phyloP scores from a whole-genome alignment of 1,140 invertebrate genomes.

The Caenorhabditis remanei region DNA sequence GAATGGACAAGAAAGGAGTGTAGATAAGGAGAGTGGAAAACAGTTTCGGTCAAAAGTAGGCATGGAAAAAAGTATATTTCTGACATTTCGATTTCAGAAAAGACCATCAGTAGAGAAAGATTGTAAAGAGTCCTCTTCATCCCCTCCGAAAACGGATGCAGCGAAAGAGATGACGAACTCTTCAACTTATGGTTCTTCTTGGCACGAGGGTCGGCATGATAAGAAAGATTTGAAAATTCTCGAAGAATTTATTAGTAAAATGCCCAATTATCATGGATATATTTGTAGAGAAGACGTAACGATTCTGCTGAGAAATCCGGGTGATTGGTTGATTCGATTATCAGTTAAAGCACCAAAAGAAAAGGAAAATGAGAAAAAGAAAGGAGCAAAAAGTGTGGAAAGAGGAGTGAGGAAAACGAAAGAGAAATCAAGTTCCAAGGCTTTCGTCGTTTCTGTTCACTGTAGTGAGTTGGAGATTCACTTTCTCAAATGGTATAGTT shows the following conservation, averaged over 20 bases:
- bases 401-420: not conserved
- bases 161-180: not conserved
- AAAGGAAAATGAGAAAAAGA: not conserved
- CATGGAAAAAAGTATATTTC: no score
- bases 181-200: not conserved
- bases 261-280: slow-evolving; percentile 29
- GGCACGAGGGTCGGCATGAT: not conserved
- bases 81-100: not conserved
- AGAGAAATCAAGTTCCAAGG: not conserved
- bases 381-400: not conserved
- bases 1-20: not conserved
- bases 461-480: not conserved
- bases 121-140: not conserved
- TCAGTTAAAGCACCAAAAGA: slow-evolving; percentile 12
- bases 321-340: not conserved
- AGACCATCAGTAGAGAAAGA: not conserved
- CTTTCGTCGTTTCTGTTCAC: slow-evolving; percentile 29
- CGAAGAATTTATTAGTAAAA: slow-evolving; percentile 9
- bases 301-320: not conserved
- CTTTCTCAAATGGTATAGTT: not conserved
- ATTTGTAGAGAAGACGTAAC: slow-evolving; percentile 18
- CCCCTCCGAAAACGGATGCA: slow-evolving; percentile 17
- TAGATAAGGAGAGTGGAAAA: not conserved
- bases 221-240: not conserved
- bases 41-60: not conserved